Evolutionary conservation across 2,888 invertebrate genomes (phyloP), one percentile per base, ranked within the genome.

Genomic region (Sthenelais limicola): DNA sequence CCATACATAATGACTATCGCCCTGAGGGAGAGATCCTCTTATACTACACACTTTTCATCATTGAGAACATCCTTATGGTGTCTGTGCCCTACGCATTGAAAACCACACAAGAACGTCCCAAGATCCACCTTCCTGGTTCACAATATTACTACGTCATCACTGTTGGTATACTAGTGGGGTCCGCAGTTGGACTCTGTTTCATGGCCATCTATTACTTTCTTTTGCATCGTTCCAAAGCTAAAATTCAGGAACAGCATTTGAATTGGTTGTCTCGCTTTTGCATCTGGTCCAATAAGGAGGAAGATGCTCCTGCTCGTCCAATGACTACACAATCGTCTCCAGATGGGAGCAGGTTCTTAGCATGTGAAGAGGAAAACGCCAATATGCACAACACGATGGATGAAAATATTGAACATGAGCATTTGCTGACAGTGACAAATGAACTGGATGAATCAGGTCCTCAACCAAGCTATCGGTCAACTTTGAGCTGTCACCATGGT

Each of bases 1-100:
- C 76, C 21, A 62, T 76, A 24, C 72, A 73, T 62, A 73, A 66
- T 56, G 76, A 76, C 26, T 76, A 76, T 52, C 66, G 76, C 0
- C 74, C 76, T 3, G 76, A 76, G 48, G 76, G 76, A 3, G 76
- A 76, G 56, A 72, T 76, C 38, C 43, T 76, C 28, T 3, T 73
- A 18, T 76, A 58, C 72, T 76, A 75, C 47, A 52, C 52, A 4
- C 54, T 76, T 15, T 56, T 62, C 33, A 51, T 75, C 49, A 47
- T 75, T 12, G 76, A 76, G 70, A 76, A 76, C 43, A 67, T 76
- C 9, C 21, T 76, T 35, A 76, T 76, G 76, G 72, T 75, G n/a
- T 24, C 54, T 5, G 24, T 75, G 47, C 76, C 76, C 12, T 73
- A 56, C 33, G 43, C 35, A 21, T 15, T 33, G n/a, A 26, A 21